Evolutionary conservation across 2,113 vertebrate species (phyloP).

Genomic region (Stegastes partitus): DNA sequence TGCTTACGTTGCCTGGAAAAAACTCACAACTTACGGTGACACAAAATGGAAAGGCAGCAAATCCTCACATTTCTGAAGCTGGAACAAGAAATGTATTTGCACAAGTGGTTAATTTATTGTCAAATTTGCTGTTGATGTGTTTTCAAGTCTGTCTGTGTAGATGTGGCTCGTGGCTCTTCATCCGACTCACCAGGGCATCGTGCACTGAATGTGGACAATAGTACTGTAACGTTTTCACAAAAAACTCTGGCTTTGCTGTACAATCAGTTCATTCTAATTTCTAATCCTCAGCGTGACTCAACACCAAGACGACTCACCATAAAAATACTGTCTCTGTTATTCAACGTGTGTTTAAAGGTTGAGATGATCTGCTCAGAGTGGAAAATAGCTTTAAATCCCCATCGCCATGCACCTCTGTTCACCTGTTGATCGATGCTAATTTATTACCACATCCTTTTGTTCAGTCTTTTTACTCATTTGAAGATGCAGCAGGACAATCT

Average conservation of each 20-base stretch:
- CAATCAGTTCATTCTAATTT: too few relatives aligned
- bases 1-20: not conserved
- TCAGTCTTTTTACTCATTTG: not conserved
- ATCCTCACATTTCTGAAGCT: too few relatives aligned
- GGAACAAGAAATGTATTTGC: too few relatives aligned
- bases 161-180: too few relatives aligned
- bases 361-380: not conserved
- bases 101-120: too few relatives aligned
- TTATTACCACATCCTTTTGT: not conserved
- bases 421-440: not conserved
- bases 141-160: not conserved
- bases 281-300: too few relatives aligned
- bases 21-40: not conserved
- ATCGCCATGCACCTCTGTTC: slow-evolving; percentile 23
- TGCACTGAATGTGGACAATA: accelerated
- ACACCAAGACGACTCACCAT: not conserved
- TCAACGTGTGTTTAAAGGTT: not conserved
- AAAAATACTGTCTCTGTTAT: not conserved
- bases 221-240: not conserved
- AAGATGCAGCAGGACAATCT: slow-evolving; percentile 56
- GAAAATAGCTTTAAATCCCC: slow-evolving; percentile 25
- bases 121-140: not conserved
- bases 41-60: not conserved
- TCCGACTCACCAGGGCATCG: not conserved
- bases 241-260: not conserved